A percentile compares a stretch with the other conserved stretches of the same genome.
phyloP scores from a whole-genome alignment of 1,140 invertebrate species.

The Frieseomelitta varia region DNA sequence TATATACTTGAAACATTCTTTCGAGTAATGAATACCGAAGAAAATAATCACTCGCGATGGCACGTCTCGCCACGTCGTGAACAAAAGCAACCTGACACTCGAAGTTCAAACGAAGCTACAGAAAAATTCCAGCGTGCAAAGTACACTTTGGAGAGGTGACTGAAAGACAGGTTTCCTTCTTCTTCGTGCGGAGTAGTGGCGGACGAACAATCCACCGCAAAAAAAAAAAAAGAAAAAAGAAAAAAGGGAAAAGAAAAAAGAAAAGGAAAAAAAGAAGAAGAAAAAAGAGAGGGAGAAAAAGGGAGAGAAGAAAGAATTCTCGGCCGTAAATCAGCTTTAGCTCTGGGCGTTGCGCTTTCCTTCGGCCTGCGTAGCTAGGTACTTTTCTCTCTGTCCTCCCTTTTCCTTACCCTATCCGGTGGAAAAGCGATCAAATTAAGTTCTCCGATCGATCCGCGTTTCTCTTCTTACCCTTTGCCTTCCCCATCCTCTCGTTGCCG shows the following conservation, averaged over 20 bases:
- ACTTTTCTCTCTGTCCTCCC: background rate
- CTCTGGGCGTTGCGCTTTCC: slow-evolving; percentile 44
- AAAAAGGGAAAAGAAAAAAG: too few species aligned
- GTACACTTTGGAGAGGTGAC: too few species aligned
- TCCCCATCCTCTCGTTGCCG: background rate
- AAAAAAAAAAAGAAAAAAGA: background rate
- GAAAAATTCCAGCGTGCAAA: background rate
- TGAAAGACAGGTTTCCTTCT: background rate
- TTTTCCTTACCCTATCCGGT: background rate
- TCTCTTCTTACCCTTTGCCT: slow-evolving; percentile 13
- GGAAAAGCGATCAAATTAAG: slow-evolving; percentile 60
- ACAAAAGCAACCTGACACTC: background rate
- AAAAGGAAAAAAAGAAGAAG: background rate
- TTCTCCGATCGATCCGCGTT: slow-evolving; percentile 56
- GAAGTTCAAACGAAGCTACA: too few species aligned
- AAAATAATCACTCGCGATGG: background rate
- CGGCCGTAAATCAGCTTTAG: slow-evolving; percentile 61
- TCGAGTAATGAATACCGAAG: background rate
- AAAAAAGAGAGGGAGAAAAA: background rate
- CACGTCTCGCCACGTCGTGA: too few species aligned
- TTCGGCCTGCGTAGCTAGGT: background rate
- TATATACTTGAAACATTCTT: background rate
- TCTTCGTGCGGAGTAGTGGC: background rate
- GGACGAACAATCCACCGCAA: slow-evolving; percentile 1
- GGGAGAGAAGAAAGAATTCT: slow-evolving; percentile 35